A percentile compares a stretch with the other conserved stretches of the same genome.
phyloP scores from a whole-genome alignment of 2,113 vertebrate species.

The Phrynocephalus versicolor region DNA sequence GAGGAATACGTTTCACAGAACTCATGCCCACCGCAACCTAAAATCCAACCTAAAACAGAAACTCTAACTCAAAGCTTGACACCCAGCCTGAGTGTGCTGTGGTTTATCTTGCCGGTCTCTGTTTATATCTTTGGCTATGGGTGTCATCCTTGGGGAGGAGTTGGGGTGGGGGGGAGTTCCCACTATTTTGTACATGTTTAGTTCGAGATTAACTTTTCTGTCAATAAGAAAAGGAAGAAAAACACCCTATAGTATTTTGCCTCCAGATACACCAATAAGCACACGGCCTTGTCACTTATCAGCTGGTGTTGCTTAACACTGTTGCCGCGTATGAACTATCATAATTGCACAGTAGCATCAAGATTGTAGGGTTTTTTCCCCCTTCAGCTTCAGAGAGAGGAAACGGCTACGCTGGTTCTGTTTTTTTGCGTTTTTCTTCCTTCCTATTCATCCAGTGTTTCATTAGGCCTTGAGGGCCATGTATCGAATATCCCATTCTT shows the following conservation, averaged over 20 bases:
- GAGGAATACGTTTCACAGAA: conserved; percentile 39
- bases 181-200: too few relatives aligned
- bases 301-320: conserved; percentile 65
- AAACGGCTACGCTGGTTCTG: conserved; percentile 28
- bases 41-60: conserved; percentile 25
- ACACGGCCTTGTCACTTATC: conserved; percentile 60
- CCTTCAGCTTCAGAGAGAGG: conserved; percentile 53
- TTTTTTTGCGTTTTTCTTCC: too few relatives aligned
- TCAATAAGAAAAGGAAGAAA: conserved; percentile 49
- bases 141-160: conserved; percentile 20
- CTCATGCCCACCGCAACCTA: conserved; percentile 51
- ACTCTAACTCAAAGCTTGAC: conserved; percentile 16
- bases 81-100: conserved; percentile 10
- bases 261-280: conserved; percentile 67
- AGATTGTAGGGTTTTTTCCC: neutral
- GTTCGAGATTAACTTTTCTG: conserved; percentile 23
- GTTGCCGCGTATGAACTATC: conserved; percentile 58
- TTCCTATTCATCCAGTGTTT: neutral
- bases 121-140: conserved; percentile 64
- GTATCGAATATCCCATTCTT: too few relatives aligned
- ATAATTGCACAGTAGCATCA: conserved; percentile 52
- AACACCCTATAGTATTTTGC: conserved; percentile 64
- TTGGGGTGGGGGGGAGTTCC: too few relatives aligned
- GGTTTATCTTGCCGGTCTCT: conserved; percentile 24
- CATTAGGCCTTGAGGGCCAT: neutral